Evolutionary conservation across 2,113 vertebrate species (phyloP).

Genomic region (Sciurus niger): DNA sequence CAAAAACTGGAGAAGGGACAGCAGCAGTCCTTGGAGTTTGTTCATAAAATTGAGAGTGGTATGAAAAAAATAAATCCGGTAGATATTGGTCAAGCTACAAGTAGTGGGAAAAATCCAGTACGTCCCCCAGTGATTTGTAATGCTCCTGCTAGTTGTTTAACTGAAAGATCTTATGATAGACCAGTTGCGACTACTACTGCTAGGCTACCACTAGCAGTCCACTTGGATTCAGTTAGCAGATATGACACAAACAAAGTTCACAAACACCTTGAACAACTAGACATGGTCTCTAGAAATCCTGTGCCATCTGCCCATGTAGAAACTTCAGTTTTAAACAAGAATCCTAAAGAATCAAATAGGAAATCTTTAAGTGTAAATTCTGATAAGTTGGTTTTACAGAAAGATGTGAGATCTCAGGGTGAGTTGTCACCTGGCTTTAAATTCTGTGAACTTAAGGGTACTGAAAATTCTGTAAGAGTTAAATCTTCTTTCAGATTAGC

Average conservation of each 20-base stretch:
- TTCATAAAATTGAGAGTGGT: slow-evolving; percentile 72
- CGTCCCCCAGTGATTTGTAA: slow-evolving; percentile 81
- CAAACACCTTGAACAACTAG: not conserved
- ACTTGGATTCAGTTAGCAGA: slow-evolving; percentile 54
- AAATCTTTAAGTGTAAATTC: slow-evolving; percentile 85
- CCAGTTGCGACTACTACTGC: slow-evolving; percentile 67
- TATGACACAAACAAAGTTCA: slow-evolving; percentile 71
- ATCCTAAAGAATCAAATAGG: slow-evolving; percentile 73
- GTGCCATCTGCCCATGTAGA: slow-evolving; percentile 35
- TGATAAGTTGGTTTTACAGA: slow-evolving; percentile 86
- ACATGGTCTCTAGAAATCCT: slow-evolving; percentile 68
- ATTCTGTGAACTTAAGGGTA: slow-evolving; percentile 85
- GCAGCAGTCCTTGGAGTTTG: slow-evolving; percentile 67
- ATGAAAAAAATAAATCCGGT: slow-evolving; percentile 70
- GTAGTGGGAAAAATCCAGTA: slow-evolving; percentile 76
- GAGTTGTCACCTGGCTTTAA: slow-evolving; percentile 81
- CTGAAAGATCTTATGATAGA: slow-evolving; percentile 73
- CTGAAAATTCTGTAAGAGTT: slow-evolving; percentile 74
- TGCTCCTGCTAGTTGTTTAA: slow-evolving; percentile 77
- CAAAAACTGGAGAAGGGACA: slow-evolving; percentile 79
- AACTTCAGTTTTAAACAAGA: slow-evolving; percentile 74
- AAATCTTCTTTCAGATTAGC: slow-evolving; percentile 68
- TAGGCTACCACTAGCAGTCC: slow-evolving; percentile 68
- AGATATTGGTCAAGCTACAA: slow-evolving; percentile 72
- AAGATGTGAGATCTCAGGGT: slow-evolving; percentile 87